phyloP scores from a whole-genome alignment of 2,113 vertebrate species.

The Aptenodytes forsteri region DNA sequence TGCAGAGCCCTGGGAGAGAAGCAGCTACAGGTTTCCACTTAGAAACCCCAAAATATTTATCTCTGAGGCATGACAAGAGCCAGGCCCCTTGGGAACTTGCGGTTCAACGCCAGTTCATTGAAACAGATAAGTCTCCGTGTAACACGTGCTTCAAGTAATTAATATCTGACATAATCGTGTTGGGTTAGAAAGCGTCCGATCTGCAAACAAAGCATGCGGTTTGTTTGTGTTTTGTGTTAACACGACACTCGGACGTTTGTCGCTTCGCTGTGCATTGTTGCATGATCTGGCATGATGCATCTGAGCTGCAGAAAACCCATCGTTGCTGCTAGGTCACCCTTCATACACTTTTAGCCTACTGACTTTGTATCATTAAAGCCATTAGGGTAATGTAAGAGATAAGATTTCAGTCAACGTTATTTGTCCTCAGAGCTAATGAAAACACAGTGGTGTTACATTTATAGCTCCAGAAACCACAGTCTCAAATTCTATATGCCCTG shows the following conservation, averaged over 20 bases:
- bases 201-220: fast-evolving
- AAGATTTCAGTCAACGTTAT: background rate
- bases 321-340: background rate
- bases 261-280: fast-evolving
- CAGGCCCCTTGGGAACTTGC: background rate
- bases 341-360: fast-evolving
- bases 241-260: fast-evolving
- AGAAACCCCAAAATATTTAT: background rate
- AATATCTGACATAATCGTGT: background rate
- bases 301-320: background rate
- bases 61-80: background rate
- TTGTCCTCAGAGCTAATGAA: constrained; percentile 47
- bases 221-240: background rate
- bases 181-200: background rate
- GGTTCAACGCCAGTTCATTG: background rate
- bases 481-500: background rate
- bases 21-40: background rate
- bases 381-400: background rate
- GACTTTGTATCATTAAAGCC: background rate
- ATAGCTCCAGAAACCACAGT: constrained; percentile 30
- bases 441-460: constrained; percentile 12
- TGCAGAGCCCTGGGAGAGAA: background rate
- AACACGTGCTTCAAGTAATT: fast-evolving
- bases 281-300: background rate
- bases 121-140: background rate